Evolutionary conservation across 2,888 invertebrate species (phyloP).

Genomic region (Xestoiulus laeticollis): DNA sequence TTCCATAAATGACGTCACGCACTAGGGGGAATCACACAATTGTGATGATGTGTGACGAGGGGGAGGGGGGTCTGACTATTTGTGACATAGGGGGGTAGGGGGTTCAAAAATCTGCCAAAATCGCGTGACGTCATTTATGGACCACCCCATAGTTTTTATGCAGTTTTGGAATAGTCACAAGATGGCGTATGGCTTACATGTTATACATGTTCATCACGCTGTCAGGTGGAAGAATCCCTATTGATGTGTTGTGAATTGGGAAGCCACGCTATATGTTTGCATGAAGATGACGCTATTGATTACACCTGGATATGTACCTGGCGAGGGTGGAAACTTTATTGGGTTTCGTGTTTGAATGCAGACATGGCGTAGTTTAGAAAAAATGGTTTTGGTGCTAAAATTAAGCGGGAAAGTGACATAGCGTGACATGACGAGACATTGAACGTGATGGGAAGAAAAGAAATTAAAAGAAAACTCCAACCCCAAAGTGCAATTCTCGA

Average conservation of each 20-base stretch:
- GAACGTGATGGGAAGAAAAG: neutral
- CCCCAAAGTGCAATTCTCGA: too few relatives aligned
- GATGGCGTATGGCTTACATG: too few relatives aligned
- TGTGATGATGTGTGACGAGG: too few relatives aligned
- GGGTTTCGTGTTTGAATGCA: neutral
- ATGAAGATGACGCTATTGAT: neutral
- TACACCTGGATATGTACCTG: neutral
- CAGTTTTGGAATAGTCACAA: too few relatives aligned
- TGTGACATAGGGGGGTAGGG: too few relatives aligned
- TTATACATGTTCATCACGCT: neutral
- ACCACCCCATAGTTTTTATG: too few relatives aligned
- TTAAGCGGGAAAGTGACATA: neutral
- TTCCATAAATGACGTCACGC: too few relatives aligned
- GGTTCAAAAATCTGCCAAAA: too few relatives aligned
- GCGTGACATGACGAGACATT: neutral
- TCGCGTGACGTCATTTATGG: too few relatives aligned
- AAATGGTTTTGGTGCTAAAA: neutral
- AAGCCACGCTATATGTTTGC: neutral
- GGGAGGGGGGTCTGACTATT: too few relatives aligned
- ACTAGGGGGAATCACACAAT: too few relatives aligned
- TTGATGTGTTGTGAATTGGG: neutral
- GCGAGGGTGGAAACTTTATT: conserved; percentile 5
- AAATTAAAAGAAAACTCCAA: too few relatives aligned
- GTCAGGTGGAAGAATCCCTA: neutral
- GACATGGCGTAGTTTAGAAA: neutral